Evolutionary conservation across 2,888 invertebrate species (phyloP).

Genomic region (Xestobium rufovillosum): DNA sequence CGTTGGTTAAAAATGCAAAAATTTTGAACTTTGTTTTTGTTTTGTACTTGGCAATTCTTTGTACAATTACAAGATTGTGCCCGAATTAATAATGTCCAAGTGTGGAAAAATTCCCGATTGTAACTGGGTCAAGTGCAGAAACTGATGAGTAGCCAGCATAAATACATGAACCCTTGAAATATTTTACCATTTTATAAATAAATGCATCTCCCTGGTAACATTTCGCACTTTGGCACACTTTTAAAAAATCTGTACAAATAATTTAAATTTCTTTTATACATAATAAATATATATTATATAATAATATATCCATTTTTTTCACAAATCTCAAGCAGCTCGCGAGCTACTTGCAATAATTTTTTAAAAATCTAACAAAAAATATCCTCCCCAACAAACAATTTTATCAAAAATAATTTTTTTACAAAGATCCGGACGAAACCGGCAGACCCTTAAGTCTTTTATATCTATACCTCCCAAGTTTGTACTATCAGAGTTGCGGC

Average conservation of each 20-base stretch:
- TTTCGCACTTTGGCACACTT: conserved; percentile 47
- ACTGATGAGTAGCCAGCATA: conserved; percentile 34
- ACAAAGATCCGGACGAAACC: conserved; percentile 32
- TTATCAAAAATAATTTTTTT: conserved; percentile 61
- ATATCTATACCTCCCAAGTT: conserved; percentile 43
- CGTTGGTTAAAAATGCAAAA: conserved; percentile 13
- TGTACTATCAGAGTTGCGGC: conserved; percentile 43
- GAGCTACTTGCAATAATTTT: conserved; percentile 37
- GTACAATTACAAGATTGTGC: background rate
- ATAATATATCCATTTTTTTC: conserved; percentile 46
- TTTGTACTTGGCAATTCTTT: conserved; percentile 10
- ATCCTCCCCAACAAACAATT: conserved; percentile 53
- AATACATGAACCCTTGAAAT: conserved; percentile 44
- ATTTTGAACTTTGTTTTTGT: conserved; percentile 12
- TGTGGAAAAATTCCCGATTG: conserved; percentile 31
- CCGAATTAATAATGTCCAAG: conserved; percentile 12
- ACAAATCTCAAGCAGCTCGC: conserved; percentile 44
- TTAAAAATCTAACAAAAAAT: conserved; percentile 50
- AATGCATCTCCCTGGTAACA: conserved; percentile 44
- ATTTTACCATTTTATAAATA: conserved; percentile 38
- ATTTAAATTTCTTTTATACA: conserved; percentile 45
- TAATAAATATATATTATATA: conserved; percentile 43
- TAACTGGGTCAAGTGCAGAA: conserved; percentile 35
- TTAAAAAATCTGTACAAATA: conserved; percentile 46
- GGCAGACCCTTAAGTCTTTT: conserved; percentile 22